Evolutionary conservation across 2,113 vertebrate genomes (phyloP), one percentile per base, ranked within the genome.

Genomic region (Pedetes capensis): DNA sequence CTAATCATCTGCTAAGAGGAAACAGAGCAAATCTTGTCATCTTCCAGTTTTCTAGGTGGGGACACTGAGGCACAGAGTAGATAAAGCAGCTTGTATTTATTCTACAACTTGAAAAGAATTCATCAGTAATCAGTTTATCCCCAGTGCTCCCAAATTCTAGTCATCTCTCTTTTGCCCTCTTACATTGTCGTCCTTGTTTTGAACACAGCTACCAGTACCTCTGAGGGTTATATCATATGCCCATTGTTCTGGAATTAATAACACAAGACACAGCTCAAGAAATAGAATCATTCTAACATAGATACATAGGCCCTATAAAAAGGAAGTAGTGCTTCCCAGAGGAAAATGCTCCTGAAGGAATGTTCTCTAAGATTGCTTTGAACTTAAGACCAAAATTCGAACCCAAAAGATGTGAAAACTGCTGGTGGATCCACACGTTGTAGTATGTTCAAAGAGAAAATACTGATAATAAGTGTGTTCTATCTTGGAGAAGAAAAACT

Each of bases 331-430:
- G 37, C 37, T 82, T 96, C 74, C 39, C 23, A 66, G 57, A 64
- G 72, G n/a, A 9, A 59, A 82, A 92, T 51, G 47, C 25, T 88
- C 47, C 57, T 69, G 42, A 92, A 87, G 32, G n/a, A 91, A 79
- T 82, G 32, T 81, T 94, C 68, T 82, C 61, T 12, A 53, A 69
- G 29, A 68, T 63, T 72, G 53, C 74, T 87, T 91, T 82, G 69
- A 72, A 88, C 63, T 74, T 87, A 39, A 91, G 47, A 78, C 79
- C 44, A 51, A 86, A 96, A 85, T n/a, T 78, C 85, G 59, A 4
- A 74, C 75, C 44, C 37, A n/a, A 85, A 92, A 80, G 57, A 55
- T 86, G 18, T 84, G 88, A 90, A 94, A 68, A 55, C 74, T 79
- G 25, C 49, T 47, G 23, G 39, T 78, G 72, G 29, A 79, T 63